Evolutionary conservation across 1,140 invertebrate genomes (phyloP).

Genomic region (Cotesia chilonis): DNA sequence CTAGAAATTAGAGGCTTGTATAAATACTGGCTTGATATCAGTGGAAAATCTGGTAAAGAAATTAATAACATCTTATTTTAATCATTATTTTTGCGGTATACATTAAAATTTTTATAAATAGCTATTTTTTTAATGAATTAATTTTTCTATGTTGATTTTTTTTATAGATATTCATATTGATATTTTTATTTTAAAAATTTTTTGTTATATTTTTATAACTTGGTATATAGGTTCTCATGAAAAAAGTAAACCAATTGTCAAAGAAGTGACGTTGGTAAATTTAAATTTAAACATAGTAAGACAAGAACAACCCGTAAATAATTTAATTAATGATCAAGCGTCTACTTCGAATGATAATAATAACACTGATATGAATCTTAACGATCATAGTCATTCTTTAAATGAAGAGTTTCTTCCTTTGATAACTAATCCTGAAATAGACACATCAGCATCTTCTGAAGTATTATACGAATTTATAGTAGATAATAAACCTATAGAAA

Average conservation of each 20-base stretch:
- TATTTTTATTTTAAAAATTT: no score
- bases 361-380: not conserved
- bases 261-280: no score
- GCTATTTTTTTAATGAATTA: not conserved
- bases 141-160: constrained; percentile 1
- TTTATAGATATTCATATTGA: constrained; percentile 22
- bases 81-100: no score
- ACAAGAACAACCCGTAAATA: constrained; percentile 7
- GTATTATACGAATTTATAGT: constrained; percentile 19
- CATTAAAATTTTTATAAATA: constrained; percentile 1
- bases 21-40: no score
- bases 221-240: no score
- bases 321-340: constrained; percentile 22
- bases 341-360: constrained; percentile 10
- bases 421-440: not conserved
- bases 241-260: no score
- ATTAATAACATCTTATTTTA: no score
- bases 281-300: no score
- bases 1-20: no score
- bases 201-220: no score
- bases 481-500: constrained; percentile 18
- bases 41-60: no score
- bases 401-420: not conserved
- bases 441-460: constrained; percentile 13
- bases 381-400: constrained; percentile 18